phyloP scores from a whole-genome alignment of 2,888 invertebrate genomes.

The Drosophila pseudotalamancana region DNA sequence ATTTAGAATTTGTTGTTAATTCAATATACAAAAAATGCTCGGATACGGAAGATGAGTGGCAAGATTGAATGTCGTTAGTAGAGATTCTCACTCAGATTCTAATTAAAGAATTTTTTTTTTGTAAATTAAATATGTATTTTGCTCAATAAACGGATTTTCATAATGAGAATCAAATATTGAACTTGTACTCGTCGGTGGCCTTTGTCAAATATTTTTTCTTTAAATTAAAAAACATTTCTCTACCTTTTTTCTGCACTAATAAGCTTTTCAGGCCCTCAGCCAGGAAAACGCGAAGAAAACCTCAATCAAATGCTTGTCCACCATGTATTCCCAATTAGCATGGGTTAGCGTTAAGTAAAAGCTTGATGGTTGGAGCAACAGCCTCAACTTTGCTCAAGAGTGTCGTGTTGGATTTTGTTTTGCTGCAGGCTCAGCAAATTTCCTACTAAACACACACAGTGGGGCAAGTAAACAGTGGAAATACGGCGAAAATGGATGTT shows the following conservation, averaged over 20 bases:
- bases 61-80: too few relatives aligned
- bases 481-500: constrained; percentile 42
- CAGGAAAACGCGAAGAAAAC: too few relatives aligned
- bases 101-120: background rate
- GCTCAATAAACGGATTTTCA: too few relatives aligned
- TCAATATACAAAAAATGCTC: too few relatives aligned
- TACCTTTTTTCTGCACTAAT: background rate
- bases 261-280: too few relatives aligned
- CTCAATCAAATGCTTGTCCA: background rate
- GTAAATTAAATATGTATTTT: background rate
- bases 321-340: background rate
- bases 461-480: constrained; percentile 36
- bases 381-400: constrained; percentile 29
- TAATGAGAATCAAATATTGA: too few relatives aligned
- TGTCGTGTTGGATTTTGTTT: constrained; percentile 18
- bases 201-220: too few relatives aligned
- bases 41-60: too few relatives aligned
- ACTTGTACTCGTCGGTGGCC: too few relatives aligned
- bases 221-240: too few relatives aligned
- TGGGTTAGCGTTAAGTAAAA: background rate
- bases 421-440: constrained; percentile 63
- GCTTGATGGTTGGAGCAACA: background rate
- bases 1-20: too few relatives aligned
- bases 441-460: constrained; percentile 5
- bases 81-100: too few relatives aligned